Base-by-base conservation (phyloP, 2,888 invertebrate genomes). In the Caenorhabditis becei region DNA sequence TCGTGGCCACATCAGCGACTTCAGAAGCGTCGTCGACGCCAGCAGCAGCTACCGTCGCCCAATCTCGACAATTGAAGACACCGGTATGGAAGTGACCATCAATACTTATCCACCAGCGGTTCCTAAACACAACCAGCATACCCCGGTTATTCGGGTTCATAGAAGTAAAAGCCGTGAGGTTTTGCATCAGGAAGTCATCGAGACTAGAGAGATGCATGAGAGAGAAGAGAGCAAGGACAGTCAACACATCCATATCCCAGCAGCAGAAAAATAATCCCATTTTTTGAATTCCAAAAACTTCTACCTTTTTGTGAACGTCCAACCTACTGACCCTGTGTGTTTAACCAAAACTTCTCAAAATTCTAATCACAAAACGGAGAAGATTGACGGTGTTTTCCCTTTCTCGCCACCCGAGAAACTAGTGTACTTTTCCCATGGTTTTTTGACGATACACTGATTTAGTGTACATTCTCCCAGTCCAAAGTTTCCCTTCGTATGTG, bases 81-180 rank as follows among this genome's bases (percentile, higher is more conserved):
- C 79, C 65, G 85, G 85, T 85, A 85, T 83, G 83, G 83, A 75
- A 51, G 61, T 82, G 23, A 74, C 69, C 32, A 63, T 82, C 63
- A 82, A 82, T 62, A 74, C 77, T 47, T 82, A 82, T 65, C 82
- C 82, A 54, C 82, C 82, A 59, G 59, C 69, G 35, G 54, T 62
- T 20, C 53, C 58, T 51, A 69, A 41, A 66, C 75, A 61, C 41
- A 47, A 65, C 28, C 66, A 66, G 32, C 59, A 61, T 24, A 58
- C 77, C n/a, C 81, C 81, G 35, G 81, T 81, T 44, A 81, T 81
- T 44, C 77, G 81, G 18, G 81, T 81, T 11, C 80, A 80, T 74
- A 67, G 80, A 74, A 80, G 74, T 74, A 72, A 62, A 69, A 80
- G 80, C 44, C 74, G 80, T 53, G 80, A 80, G 59, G 80, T 80